A percentile compares a stretch with the other conserved stretches of the same genome.
These are phyloP conservation scores for Endotricha flammealis DNA, from an alignment of 2,888 invertebrate species.

Conservation along the genomic window DNA sequence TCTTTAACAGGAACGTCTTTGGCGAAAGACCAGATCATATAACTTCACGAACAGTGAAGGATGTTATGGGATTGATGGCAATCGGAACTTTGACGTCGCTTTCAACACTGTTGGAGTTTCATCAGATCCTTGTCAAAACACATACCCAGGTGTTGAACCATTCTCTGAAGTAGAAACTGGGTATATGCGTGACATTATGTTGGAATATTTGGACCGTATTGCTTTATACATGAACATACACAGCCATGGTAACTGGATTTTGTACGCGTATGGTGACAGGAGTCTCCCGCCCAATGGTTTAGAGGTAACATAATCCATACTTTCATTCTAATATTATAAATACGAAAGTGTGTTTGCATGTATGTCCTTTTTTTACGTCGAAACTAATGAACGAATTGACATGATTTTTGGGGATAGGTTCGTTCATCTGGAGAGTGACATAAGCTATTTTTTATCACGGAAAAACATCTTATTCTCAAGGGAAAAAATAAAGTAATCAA, in stretches of 20 bases:
- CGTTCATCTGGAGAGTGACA: too few species aligned
- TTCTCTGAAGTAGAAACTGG: conserved; percentile 82
- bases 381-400: too few species aligned
- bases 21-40: conserved; percentile 43
- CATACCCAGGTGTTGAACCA: conserved; percentile 75
- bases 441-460: too few species aligned
- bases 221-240: conserved; percentile 79
- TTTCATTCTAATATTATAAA: too few species aligned
- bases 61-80: conserved; percentile 44
- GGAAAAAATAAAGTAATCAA: too few species aligned
- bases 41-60: conserved; percentile 23
- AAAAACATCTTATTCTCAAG: too few species aligned
- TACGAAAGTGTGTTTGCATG: too few species aligned
- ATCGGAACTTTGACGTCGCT: conserved; percentile 42
- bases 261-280: conserved; percentile 79
- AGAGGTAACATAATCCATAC: conserved; percentile 5
- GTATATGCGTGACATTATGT: conserved; percentile 74
- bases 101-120: conserved; percentile 39
- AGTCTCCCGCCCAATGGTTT: conserved; percentile 29
- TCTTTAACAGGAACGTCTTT: conserved; percentile 34
- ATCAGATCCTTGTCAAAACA: conserved; percentile 72
- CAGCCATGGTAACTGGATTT: conserved; percentile 81
- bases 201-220: conserved; percentile 28
- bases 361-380: too few species aligned
- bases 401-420: too few species aligned